These are phyloP conservation scores for Polydesmus complanatus DNA, from an alignment of 2,888 invertebrate species.

Conservation along the genomic window DNA sequence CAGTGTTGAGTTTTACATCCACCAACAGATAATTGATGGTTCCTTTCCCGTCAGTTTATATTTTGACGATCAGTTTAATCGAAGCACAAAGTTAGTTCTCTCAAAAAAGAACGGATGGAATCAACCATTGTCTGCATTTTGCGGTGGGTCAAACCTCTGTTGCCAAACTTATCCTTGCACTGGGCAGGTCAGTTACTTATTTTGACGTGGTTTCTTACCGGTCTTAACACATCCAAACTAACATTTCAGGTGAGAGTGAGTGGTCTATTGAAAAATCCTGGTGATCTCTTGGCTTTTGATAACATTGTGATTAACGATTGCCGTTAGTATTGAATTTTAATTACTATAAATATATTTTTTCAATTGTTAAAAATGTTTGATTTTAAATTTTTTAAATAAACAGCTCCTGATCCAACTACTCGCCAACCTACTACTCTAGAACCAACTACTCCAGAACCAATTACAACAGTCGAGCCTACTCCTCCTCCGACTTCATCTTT, in stretches of 20 bases:
- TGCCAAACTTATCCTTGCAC: neutral
- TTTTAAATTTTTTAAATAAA: no score
- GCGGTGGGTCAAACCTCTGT: neutral
- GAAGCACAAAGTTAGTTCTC: neutral
- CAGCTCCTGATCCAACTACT: neutral
- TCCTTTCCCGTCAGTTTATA: neutral
- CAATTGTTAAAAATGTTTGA: no score
- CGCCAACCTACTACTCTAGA: neutral
- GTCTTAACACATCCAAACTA: neutral
- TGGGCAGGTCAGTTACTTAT: neutral
- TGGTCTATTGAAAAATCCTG: neutral
- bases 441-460: neutral
- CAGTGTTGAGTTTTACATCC: neutral
- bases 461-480: neutral
- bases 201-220: no score
- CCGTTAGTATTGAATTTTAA: neutral
- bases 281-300: neutral
- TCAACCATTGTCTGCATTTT: neutral
- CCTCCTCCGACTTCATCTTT: neutral
- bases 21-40: neutral
- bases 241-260: neutral
- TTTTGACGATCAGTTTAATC: neutral
- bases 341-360: no score
- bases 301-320: neutral
- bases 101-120: neutral